A percentile compares a stretch with the other conserved stretches of the same genome.
These are phyloP conservation scores for Drosophila melanica DNA, from an alignment of 1,140 invertebrate genomes.

Conservation along the genomic window DNA sequence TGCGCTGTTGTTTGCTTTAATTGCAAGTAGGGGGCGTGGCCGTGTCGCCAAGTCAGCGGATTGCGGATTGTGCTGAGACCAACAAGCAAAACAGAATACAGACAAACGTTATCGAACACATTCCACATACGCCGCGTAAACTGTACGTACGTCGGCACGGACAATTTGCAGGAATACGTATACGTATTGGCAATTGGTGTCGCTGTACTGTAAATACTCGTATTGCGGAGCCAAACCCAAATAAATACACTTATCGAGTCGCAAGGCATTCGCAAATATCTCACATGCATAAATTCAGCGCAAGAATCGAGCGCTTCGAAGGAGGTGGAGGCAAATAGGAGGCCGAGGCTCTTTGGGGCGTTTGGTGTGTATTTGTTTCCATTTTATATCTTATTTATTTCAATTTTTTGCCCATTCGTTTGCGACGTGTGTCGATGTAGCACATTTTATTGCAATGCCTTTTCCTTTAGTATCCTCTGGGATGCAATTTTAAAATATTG, in stretches of 20 bases:
- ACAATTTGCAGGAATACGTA: conserved; percentile 5
- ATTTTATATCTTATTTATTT: conserved; percentile 81
- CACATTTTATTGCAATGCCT: conserved; percentile 69
- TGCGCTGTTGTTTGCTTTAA: conserved; percentile 72
- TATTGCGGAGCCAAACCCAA: conserved; percentile 62
- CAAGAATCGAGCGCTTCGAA: conserved; percentile 3
- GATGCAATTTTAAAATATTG: conserved; percentile 77
- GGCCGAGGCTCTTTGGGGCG: conserved; percentile 15
- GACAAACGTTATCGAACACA: conserved; percentile 26
- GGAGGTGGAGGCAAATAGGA: background rate
- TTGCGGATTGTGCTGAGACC: conserved; percentile 28
- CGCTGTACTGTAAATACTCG: conserved; percentile 64
- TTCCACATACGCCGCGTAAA: conserved; percentile 59
- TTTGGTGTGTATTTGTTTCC: conserved; percentile 47
- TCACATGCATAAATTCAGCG: conserved; percentile 67
- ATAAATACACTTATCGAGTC: conserved; percentile 77
- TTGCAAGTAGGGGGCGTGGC: conserved; percentile 67
- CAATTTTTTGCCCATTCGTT: conserved; percentile 74
- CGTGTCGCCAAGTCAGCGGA: conserved; percentile 68
- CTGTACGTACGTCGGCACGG: conserved; percentile 6
- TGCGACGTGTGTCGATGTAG: conserved; percentile 66
- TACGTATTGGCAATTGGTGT: conserved; percentile 60
- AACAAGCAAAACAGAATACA: conserved; percentile 14
- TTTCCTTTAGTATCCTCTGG: conserved; percentile 52
- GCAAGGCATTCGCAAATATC: conserved; percentile 69